Evolutionary conservation across 1,140 invertebrate species (phyloP), one percentile per base, ranked within the genome.

Genomic region (Luehdorfia chinensis): DNA sequence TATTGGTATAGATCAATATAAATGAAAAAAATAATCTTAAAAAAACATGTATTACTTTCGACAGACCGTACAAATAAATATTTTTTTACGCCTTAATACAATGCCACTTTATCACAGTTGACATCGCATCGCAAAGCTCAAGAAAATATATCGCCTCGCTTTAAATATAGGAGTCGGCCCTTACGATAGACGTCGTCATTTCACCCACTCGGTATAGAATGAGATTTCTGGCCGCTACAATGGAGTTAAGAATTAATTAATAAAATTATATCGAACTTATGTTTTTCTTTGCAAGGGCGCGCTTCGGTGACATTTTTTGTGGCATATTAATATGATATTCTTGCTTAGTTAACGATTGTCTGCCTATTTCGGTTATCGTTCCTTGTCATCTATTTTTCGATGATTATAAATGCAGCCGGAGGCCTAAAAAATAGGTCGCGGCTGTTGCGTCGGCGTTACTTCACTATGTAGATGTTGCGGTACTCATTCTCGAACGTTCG

Each of bases 191-290:
- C 23, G 33, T 25, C 15, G 33, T 25, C 32, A 21, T 37, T 37
- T 46, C 32, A 32, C 32, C 13, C 3, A 18, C 46, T 37, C 16
- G 11, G 1, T 37, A 37, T 37, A 21, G 18, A 13, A 37, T 11
- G 34, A 23, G 16, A 37, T 37, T 11, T 14, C 7, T 7, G 16
- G 15, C 33, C 16, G 33, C 16, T 5, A 11, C 34, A 23, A n/a
- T 13, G 36, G 36, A 45, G 34, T 21, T 37, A 4, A 5, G 61
- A 67, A 64, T 67, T 67, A 64, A 67, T 67, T 64, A 67, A 55
- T 65, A 49, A 58, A 58, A 55, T 66, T 58, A 63, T 56, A 45
- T 45, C 51, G 39, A 37, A 34, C 4, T 4, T 37, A 9, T 37
- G 34, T 37, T 37, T 37, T 37, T 37, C 27, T 12, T 1, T 11